Base-by-base conservation (phyloP, 2,113 vertebrate species). In the Barbus barbus region DNA sequence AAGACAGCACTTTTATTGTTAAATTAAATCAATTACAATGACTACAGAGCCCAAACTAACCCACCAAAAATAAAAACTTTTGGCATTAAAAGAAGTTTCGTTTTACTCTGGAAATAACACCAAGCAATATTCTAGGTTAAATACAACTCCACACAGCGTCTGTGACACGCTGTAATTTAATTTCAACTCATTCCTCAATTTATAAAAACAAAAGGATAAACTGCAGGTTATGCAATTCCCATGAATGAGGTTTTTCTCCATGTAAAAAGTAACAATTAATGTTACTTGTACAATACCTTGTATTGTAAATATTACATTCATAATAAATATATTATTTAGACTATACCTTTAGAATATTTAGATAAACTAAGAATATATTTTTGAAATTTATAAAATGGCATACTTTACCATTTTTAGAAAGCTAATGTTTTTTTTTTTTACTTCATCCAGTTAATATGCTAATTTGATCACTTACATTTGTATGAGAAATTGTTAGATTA, bases 21-120 rank as follows among this genome's bases (percentile, higher is more conserved):
- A 91, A 88, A 93, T 2, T 82, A 73, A 89, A 63, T 31, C 6
- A 31, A 33, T 9, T 20, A 13, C 16, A 65, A 31, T 33, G 7
- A 65, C 14, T 33, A 65, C 5, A 67, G 31, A 53, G 20, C 51
- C 18, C 51, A 53, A 53, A 53, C 51, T 53, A 20, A 22, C 51
- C 18, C 18, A 6, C 60, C 60, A 28, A 63, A 61, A 28, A 36
- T 61, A 61, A 63, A 13, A 48, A 48, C 46, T 1, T 48, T 48
- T 48, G 14, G 14, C 12, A 16, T 48, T 16, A 48, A 48, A 1
- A 16, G 4, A 61, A 61, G 14, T 31, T 18, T 6, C 3, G 16
- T 28, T 31, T 18, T 65, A 28, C 61, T 65, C 61, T 65, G 28
- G 28, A 18, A 31, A 65, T 65, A 65, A 31, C 28, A 33, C 61